Base-by-base conservation (phyloP, 2,888 invertebrate species). In the Ferdinandea cuprea region DNA sequence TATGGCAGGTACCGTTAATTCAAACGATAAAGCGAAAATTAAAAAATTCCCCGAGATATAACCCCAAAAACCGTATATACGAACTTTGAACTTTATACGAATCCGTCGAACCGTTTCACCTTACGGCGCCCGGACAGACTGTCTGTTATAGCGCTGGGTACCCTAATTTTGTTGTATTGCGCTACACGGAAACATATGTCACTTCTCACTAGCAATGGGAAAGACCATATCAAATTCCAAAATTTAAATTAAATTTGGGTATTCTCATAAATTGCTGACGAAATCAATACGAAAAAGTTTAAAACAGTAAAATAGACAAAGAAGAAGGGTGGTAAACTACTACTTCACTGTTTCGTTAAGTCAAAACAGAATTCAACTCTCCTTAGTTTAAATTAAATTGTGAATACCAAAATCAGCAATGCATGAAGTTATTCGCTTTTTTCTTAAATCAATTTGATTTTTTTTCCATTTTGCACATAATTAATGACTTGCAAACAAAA, bases 161-260 rank as follows among this genome's bases (percentile, higher is more conserved):
- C n/a, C n/a, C n/a, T n/a, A n/a, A n/a, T n/a, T n/a, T n/a, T n/a
- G n/a, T n/a, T n/a, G n/a, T n/a, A n/a, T n/a, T n/a, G n/a, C n/a
- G 4, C 3, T 5, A 19, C 7, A 13, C 0, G 15, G 42, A 71
- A 81, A 66, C 81, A 77, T 72, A 59, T 81, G 81, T 77, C 72
- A 19, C 6, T 25, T 28, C 72, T 81, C 81, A 66, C 76, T 76
- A 59, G 35, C 32, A 9, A n/a, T 44, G 8, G 28, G 5, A 2
- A 21, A 71, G 17, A n/a, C 83, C 78, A 58, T 52, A 59, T 77
- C 83, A 37, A 83, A 78, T 83, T 50, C 21, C 21, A 15, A 50
- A 73, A 78, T 68, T 77, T 83, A 78, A 83, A 78, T 83, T 83
- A 83, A 83, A 78, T 78, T 83, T 83, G 72, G 78, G 78, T 83